Evolutionary conservation across 1,140 invertebrate species (phyloP).

Genomic region (Stegodyphus mimosarum): DNA sequence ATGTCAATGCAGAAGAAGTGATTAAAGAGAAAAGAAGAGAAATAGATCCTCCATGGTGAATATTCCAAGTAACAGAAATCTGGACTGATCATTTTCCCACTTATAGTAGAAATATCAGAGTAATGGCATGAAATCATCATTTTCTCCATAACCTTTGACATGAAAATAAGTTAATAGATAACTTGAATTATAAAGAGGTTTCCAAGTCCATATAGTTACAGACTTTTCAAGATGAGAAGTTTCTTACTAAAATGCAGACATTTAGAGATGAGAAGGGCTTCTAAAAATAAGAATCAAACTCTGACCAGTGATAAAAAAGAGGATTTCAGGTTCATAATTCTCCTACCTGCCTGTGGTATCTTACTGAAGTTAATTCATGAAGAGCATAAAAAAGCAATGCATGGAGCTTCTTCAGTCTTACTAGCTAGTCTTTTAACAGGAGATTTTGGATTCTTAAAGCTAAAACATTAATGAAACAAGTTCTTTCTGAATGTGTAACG

Average conservation of each 20-base stretch:
- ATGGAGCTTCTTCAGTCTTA: background rate
- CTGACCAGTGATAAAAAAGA: background rate
- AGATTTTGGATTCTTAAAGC: background rate
- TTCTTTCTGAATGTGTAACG: background rate
- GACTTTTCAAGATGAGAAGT: background rate
- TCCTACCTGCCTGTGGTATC: background rate
- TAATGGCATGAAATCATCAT: too few species aligned
- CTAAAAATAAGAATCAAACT: background rate
- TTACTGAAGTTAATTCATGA: background rate
- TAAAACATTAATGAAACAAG: background rate
- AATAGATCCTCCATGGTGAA: too few species aligned
- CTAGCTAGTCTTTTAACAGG: background rate
- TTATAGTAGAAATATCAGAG: too few species aligned
- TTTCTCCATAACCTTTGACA: too few species aligned
- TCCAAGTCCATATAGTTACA: too few species aligned
- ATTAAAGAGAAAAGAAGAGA: too few species aligned
- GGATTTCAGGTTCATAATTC: background rate
- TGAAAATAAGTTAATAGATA: too few species aligned
- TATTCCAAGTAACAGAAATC: too few species aligned
- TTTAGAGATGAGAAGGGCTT: background rate
- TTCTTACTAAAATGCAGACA: background rate
- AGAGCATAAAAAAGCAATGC: background rate
- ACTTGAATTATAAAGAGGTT: too few species aligned
- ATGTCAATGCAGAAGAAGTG: too few species aligned
- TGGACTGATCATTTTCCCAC: too few species aligned